phyloP scores from a whole-genome alignment of 2,797 vertebrate species.

The Pachyuromys duprasi region DNA sequence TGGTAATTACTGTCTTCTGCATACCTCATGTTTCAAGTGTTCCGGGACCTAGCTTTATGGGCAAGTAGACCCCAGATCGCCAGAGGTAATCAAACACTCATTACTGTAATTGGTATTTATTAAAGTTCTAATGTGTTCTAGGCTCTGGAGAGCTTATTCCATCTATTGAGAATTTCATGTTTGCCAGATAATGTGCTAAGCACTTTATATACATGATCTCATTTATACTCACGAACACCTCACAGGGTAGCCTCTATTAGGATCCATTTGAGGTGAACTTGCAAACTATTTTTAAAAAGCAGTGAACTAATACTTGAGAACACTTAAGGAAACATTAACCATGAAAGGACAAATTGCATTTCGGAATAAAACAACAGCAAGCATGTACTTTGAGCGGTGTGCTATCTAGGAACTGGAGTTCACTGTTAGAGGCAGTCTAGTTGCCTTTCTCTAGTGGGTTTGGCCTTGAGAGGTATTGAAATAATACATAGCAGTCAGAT shows the following conservation, averaged over 20 bases:
- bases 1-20: constrained; percentile 57
- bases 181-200: constrained; percentile 56
- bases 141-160: constrained; percentile 51
- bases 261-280: constrained; percentile 17
- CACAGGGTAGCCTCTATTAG: constrained; percentile 3
- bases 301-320: constrained; percentile 18
- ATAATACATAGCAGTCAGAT: not conserved
- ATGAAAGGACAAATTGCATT: not conserved
- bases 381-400: not conserved
- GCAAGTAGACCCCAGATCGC: constrained; percentile 65
- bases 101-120: constrained; percentile 77
- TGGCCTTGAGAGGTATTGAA: not conserved
- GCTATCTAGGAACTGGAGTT: not conserved
- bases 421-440: not conserved
- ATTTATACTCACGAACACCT: constrained; percentile 2
- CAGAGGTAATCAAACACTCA: constrained; percentile 76
- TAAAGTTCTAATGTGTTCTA: constrained; percentile 76
- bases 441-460: not conserved
- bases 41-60: constrained; percentile 53
- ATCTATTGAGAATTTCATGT: constrained; percentile 56
- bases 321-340: constrained; percentile 43
- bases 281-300: constrained; percentile 50
- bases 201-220: constrained; percentile 31
- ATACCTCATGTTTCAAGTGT: constrained; percentile 52
- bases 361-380: not conserved